These are phyloP conservation scores for Schizothorax lantsangensis DNA, from an alignment of 2,797 vertebrate genomes.

Conservation along the genomic window DNA sequence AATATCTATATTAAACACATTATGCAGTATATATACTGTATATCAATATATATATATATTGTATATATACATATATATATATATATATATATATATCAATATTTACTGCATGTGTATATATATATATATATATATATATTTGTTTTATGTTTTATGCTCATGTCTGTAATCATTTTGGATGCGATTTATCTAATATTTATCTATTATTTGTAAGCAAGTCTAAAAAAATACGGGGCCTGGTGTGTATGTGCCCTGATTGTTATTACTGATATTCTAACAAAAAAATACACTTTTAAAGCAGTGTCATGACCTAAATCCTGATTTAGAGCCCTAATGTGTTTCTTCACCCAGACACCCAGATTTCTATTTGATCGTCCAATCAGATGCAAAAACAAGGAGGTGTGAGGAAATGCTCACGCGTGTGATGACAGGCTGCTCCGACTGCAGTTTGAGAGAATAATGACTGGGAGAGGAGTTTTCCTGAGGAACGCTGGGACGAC, in stretches of 20 bases:
- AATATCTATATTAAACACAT: too few species aligned
- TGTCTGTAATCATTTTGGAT: background rate
- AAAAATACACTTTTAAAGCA: conserved; percentile 4
- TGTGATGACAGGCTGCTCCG: conserved; percentile 75
- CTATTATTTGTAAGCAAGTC: background rate
- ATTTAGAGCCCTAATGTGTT: background rate
- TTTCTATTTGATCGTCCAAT: background rate
- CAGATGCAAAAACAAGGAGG: background rate
- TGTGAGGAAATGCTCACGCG: conserved; percentile 74
- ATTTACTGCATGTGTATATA: too few species aligned
- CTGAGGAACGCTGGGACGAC: conserved; percentile 71
- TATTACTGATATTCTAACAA: background rate
- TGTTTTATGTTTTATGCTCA: background rate
- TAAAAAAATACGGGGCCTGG: too few species aligned
- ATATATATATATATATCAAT: too few species aligned
- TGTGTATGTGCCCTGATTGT: background rate
- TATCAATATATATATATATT: too few species aligned
- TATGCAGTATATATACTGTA: too few species aligned
- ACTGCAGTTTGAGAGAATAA: conserved; percentile 77
- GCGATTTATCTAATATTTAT: background rate
- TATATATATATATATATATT: too few species aligned
- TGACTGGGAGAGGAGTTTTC: conserved; percentile 81
- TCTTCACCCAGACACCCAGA: background rate
- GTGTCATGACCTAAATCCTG: background rate
- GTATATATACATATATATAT: too few species aligned